Evolutionary conservation across 2,888 invertebrate genomes (phyloP), one percentile per base, ranked within the genome.

Genomic region (Hydroisotoma schaefferi): DNA sequence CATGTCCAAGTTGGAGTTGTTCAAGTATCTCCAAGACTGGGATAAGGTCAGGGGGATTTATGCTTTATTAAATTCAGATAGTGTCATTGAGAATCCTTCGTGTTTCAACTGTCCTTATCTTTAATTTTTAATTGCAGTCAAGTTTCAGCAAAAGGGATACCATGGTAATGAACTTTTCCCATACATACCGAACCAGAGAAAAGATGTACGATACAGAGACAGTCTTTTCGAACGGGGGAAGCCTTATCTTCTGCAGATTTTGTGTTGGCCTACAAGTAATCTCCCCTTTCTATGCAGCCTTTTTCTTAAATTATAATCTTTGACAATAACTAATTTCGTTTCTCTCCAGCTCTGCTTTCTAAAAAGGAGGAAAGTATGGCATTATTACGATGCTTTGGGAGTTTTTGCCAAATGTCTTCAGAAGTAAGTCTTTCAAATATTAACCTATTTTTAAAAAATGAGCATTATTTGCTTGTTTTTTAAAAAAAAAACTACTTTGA

Each of bases 251-350:
- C 40, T 61, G 63, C 6, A 28, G 71, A 12, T 62, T 71, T 47
- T 57, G 59, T 1, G 65, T 69, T 20, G 68, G 69, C 4, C 55
- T 69, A 57, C 69, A 71, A 48, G 65, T 65, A 29, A n/a, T n/a
- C n/a, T n/a, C n/a, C n/a, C n/a, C n/a, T n/a, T n/a, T n/a, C n/a
- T n/a, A n/a, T n/a, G n/a, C n/a, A n/a, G n/a, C n/a, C n/a, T n/a
- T n/a, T n/a, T n/a, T n/a, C n/a, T n/a, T 43, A 43, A 6, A 43
- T 10, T 18, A 15, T n/a, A 43, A 15, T 10, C 43, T 8, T 43
- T 43, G 8, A 33, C 6, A 33, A 33, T 10, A 33, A 33, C 18
- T 43, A 5, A 15, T 6, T 43, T 43, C 27, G 6, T 25, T 48
- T 46, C 22, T 6, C 27, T 51, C 8, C 26, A 65, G 65, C 57